Evolutionary conservation across 2,113 vertebrate species (phyloP).

Genomic region (Malurus alboscapulatus): DNA sequence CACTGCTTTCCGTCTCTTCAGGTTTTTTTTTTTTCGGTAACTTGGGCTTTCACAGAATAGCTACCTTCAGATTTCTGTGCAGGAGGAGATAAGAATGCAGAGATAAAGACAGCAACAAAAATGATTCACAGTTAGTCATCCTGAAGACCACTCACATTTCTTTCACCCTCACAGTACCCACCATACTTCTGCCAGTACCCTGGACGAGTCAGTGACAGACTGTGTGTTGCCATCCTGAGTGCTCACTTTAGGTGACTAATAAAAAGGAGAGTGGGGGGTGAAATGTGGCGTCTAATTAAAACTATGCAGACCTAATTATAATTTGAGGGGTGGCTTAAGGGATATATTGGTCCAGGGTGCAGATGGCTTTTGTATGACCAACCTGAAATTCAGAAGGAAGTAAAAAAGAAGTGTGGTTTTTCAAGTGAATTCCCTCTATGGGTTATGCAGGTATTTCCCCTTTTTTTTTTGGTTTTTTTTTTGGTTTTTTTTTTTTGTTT

Average conservation of each 20-base stretch:
- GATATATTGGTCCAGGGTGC: neutral
- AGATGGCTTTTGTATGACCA: neutral
- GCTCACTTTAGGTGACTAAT: neutral
- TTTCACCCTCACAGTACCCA: neutral
- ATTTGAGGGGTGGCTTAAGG: neutral
- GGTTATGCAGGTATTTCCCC: neutral
- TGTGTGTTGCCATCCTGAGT: neutral
- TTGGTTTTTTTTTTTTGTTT: slow-evolving; percentile 20
- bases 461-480: neutral
- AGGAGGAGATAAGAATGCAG: slow-evolving; percentile 23
- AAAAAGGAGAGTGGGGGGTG: neutral
- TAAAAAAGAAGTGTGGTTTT: neutral
- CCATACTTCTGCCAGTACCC: neutral
- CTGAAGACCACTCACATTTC: slow-evolving; percentile 24
- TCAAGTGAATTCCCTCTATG: neutral
- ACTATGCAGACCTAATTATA: neutral
- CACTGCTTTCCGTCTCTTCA: neutral
- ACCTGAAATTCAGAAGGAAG: neutral
- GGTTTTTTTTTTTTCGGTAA: neutral
- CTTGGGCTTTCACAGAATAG: slow-evolving; percentile 8
- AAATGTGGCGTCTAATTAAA: neutral
- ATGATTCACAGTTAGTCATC: slow-evolving; percentile 45
- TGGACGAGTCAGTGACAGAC: neutral
- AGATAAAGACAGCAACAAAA: slow-evolving; percentile 12
- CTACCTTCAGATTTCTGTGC: slow-evolving; percentile 26